Evolutionary conservation across 2,797 vertebrate genomes (phyloP), one percentile per base, ranked within the genome.

Genomic region (Phoeniculus purpureus): DNA sequence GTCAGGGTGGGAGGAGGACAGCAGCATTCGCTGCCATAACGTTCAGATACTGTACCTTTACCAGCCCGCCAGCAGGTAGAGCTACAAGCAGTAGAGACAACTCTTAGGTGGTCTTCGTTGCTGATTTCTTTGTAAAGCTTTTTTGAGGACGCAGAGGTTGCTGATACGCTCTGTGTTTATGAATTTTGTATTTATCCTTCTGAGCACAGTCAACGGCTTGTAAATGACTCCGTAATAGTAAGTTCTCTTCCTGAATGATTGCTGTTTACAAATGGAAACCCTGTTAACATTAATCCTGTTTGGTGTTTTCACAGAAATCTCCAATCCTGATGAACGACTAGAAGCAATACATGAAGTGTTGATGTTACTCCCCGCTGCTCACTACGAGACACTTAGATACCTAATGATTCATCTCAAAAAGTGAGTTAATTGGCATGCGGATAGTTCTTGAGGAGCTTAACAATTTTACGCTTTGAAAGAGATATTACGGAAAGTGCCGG

Each of bases 331-430:
- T 56, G 98, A 98, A 96, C 98, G 99, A 95, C 97, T 99, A 95
- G 99, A 99, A 98, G 99, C 98, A 9, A 96, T 99, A 94, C 99
- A 99, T 15, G 99, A 99, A 83, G 97, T 98, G 81, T 95, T 99
- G 95, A 97, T 99, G 97, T 97, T 99, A 95, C 98, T 99, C 87
- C 99, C 99, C 32, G 99, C 99, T 10, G 99, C 99, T 60, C 99
- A 99, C 97, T 98, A 98, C 0, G 99, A 99, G 97, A 99, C 99
- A 25, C 98, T 99, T 64, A 98, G 99, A 80, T 99, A 97, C 94
- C 96, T 98, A 83, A 98, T 98, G 97, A 97, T 97, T 93, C 98
- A 98, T 94, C 98, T 98, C 79, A 98, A 98, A 95, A 98, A 98
- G 98, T 98, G 96, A 97, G 97, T 87, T 75, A 86, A 93, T 92